These are phyloP conservation scores for Triplophysa rosa DNA, from an alignment of 2,113 vertebrate species.

Conservation along the genomic window DNA sequence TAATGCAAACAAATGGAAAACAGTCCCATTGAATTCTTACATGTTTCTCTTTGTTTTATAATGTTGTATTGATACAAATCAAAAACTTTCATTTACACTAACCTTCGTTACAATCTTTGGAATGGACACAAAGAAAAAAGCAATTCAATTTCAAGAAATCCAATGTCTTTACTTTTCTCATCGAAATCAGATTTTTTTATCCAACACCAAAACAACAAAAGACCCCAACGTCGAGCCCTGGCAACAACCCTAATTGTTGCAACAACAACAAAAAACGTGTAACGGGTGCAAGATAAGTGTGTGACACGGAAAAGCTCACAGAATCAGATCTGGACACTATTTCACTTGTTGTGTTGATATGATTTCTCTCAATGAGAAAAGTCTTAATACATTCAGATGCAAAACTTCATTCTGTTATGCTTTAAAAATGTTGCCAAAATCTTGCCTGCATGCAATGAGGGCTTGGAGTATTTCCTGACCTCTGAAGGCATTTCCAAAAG, in stretches of 20 bases:
- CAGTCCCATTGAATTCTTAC: neutral
- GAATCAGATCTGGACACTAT: neutral
- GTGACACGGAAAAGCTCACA: neutral
- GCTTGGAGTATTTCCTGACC: conserved; percentile 14
- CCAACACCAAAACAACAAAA: too few species aligned
- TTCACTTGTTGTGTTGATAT: neutral
- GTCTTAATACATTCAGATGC: neutral
- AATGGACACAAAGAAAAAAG: neutral
- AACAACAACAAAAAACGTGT: too few species aligned
- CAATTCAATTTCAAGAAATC: too few species aligned
- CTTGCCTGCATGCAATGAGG: neutral
- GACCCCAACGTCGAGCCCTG: too few species aligned
- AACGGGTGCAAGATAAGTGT: too few species aligned
- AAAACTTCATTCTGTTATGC: neutral
- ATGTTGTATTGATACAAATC: conserved; percentile 4
- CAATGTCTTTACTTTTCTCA: too few species aligned
- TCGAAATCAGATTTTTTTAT: too few species aligned
- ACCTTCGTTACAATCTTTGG: neutral
- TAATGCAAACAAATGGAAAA: neutral
- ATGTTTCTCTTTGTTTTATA: neutral
- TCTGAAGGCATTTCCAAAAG: neutral
- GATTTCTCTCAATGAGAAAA: neutral
- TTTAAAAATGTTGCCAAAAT: neutral
- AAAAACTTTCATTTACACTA: neutral
- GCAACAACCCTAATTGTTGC: too few species aligned